A percentile compares a stretch with the other conserved stretches of the same genome.
phyloP scores from a whole-genome alignment of 2,888 invertebrate species.

The Rhodophaea formosa region DNA sequence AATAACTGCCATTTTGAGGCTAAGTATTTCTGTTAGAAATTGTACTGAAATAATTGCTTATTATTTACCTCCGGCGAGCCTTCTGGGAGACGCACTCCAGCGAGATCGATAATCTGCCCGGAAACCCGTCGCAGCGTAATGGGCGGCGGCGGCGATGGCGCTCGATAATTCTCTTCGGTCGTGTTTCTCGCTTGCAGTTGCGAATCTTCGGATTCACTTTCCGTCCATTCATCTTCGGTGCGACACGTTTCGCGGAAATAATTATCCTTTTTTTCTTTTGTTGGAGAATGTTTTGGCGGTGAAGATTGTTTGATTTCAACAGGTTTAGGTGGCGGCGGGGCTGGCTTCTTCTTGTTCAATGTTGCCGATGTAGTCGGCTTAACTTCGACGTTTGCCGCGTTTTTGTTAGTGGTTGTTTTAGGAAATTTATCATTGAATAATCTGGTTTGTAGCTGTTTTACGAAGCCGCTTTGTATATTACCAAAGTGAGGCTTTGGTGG shows the following conservation, averaged over 20 bases:
- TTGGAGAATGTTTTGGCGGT: slow-evolving; percentile 37
- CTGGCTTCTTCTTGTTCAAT: slow-evolving; percentile 58
- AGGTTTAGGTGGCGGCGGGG: slow-evolving; percentile 56
- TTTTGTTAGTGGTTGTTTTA: slow-evolving; percentile 35
- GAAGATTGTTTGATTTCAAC: slow-evolving; percentile 43
- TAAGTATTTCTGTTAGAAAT: neutral
- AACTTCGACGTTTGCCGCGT: slow-evolving; percentile 36
- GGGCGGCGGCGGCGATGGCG: slow-evolving; percentile 64
- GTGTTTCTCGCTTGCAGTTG: slow-evolving; percentile 38
- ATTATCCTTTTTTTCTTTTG: slow-evolving; percentile 61
- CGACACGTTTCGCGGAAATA: slow-evolving; percentile 83
- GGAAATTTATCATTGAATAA: slow-evolving; percentile 58
- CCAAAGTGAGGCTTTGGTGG: slow-evolving; percentile 74
- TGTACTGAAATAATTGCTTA: neutral
- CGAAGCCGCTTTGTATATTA: slow-evolving; percentile 70
- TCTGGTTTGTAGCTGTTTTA: slow-evolving; percentile 71
- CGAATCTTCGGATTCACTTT: slow-evolving; percentile 68
- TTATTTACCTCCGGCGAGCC: slow-evolving; percentile 79
- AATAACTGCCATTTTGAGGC: too few species aligned
- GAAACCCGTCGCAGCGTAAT: slow-evolving; percentile 68
- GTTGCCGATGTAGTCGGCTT: slow-evolving; percentile 56
- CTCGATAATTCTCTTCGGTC: slow-evolving; percentile 42
- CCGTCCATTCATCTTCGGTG: slow-evolving; percentile 83
- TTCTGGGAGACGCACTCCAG: slow-evolving; percentile 65
- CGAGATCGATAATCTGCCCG: slow-evolving; percentile 71